Conservation (phyloP, 2,113 vertebrate genomes). For the Cardinalis cardinalis region DNA sequence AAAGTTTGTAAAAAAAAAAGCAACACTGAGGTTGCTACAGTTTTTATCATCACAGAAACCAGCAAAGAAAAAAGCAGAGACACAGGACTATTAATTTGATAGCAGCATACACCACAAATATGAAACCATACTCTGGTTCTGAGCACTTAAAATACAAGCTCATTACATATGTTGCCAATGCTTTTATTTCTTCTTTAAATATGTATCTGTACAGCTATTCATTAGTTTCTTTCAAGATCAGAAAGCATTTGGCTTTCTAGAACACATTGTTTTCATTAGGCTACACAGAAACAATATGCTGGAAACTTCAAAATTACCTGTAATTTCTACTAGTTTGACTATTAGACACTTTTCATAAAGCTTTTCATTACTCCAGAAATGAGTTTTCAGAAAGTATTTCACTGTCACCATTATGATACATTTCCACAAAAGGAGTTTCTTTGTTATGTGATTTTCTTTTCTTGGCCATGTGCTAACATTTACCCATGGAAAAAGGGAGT, state of each 20-base stretch:
- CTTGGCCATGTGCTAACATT: neutral
- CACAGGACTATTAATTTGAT: neutral
- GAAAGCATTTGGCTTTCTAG: conserved; percentile 24
- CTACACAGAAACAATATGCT: conserved; percentile 17
- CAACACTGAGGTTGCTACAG: neutral
- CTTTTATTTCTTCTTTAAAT: neutral
- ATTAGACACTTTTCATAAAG: neutral
- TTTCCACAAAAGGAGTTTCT: neutral
- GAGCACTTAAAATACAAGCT: conserved; percentile 36
- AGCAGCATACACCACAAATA: neutral
- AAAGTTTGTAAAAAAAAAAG: neutral
- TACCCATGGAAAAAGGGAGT: neutral
- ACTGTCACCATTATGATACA: neutral
- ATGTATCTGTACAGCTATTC: neutral
- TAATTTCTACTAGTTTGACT: neutral
- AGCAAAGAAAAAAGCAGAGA: neutral
- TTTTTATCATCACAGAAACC: neutral
- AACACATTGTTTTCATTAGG: conserved; percentile 27
- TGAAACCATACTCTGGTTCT: neutral
- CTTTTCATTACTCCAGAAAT: neutral
- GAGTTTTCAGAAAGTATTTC: neutral
- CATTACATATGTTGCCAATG: conserved; percentile 40
- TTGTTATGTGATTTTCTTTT: neutral
- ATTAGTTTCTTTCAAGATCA: conserved; percentile 52
- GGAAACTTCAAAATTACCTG: conserved; percentile 8